These are phyloP conservation scores for Clavelina lepadiformis DNA, from an alignment of 23 tunicate genomes.

Conservation along the genomic window DNA sequence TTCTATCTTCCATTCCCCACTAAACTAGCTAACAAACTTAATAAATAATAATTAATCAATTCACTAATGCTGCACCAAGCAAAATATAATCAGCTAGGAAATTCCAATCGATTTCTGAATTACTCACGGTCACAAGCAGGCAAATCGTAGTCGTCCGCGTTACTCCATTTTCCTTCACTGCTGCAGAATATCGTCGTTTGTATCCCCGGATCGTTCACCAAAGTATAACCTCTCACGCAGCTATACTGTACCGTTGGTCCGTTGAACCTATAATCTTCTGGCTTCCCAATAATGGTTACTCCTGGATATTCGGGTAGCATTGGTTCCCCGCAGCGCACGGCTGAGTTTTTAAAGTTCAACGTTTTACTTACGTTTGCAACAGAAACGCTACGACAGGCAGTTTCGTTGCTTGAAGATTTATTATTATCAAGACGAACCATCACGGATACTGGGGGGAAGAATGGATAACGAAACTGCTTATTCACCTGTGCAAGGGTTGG, in stretches of 20 bases:
- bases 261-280: conserved; percentile 11
- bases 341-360: conserved; percentile 11
- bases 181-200: conserved; percentile 40
- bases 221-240: conserved; percentile 16
- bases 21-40: no score
- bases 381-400: neutral
- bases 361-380: neutral
- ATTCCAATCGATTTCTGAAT: neutral
- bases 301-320: conserved; percentile 4
- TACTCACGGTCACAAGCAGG: conserved; percentile 62
- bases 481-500: conserved; percentile 60
- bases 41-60: no score
- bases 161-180: conserved; percentile 58
- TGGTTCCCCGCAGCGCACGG: conserved; percentile 23
- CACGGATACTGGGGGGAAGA: neutral
- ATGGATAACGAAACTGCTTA: neutral
- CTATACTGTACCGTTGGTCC: conserved; percentile 21
- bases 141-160: conserved; percentile 27
- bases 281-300: conserved; percentile 8
- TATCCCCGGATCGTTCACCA: conserved; percentile 15
- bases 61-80: no score
- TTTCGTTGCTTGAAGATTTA: no score
- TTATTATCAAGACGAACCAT: no score
- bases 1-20: no score
- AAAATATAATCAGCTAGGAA: no score